These are phyloP conservation scores for Agonopterix arenella DNA, from an alignment of 2,888 invertebrate species.

Conservation along the genomic window DNA sequence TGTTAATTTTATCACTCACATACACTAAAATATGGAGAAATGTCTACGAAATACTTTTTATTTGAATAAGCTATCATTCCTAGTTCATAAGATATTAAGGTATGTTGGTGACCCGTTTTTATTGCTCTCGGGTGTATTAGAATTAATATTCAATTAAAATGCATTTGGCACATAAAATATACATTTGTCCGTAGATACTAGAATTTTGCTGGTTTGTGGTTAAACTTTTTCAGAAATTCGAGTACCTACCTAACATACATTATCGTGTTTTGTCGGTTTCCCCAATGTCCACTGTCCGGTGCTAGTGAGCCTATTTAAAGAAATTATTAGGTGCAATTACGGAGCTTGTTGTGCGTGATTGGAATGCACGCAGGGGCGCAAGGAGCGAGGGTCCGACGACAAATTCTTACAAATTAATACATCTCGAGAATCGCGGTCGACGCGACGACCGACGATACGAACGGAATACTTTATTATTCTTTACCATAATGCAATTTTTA, in stretches of 20 bases:
- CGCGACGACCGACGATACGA: slow-evolving; percentile 46
- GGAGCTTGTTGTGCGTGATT: slow-evolving; percentile 74
- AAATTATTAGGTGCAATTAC: slow-evolving; percentile 76
- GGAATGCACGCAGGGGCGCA: slow-evolving; percentile 46
- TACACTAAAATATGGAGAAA: too few species aligned
- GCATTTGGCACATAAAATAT: too few species aligned
- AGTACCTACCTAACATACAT: not conserved
- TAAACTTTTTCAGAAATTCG: too few species aligned
- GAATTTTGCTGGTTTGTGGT: too few species aligned
- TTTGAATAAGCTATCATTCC: too few species aligned
- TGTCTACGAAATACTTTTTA: too few species aligned
- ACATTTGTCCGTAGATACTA: too few species aligned
- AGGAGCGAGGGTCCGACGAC: slow-evolving; percentile 64
- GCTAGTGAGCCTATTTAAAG: slow-evolving; percentile 60
- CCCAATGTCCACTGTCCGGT: slow-evolving; percentile 16
- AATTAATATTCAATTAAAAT: too few species aligned
- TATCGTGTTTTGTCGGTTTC: not conserved
- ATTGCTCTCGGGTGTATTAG: too few species aligned
- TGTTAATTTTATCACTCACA: too few species aligned
- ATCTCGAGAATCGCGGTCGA: slow-evolving; percentile 42
- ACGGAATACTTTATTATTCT: slow-evolving; percentile 64
- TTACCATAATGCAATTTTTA: slow-evolving; percentile 38
- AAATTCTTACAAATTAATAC: slow-evolving; percentile 77
- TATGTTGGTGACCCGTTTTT: too few species aligned
- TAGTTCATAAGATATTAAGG: too few species aligned